These are phyloP conservation scores for Plebejus anna DNA, from an alignment of 2,888 invertebrate genomes.

Conservation along the genomic window DNA sequence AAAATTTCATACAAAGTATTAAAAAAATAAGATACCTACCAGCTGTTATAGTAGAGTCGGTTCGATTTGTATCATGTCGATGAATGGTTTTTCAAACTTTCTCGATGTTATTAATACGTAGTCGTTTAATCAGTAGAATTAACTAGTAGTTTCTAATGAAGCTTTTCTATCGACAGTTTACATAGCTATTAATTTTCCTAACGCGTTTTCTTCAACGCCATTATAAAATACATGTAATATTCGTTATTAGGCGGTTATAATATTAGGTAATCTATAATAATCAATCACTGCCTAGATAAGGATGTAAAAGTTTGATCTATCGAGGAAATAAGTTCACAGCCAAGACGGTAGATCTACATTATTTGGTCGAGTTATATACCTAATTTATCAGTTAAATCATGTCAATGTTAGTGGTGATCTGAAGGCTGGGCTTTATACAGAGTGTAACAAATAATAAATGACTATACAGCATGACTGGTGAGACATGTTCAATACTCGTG, in stretches of 20 bases:
- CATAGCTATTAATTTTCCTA: neutral
- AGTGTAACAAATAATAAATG: too few species aligned
- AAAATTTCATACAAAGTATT: too few species aligned
- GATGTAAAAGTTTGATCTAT: neutral
- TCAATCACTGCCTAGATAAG: constrained; percentile 21
- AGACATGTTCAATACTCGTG: too few species aligned
- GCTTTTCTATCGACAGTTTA: constrained; percentile 13
- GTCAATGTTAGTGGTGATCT: too few species aligned
- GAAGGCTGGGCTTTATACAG: too few species aligned
- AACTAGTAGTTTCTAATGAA: constrained; percentile 13
- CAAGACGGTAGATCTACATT: too few species aligned
- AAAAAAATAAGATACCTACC: too few species aligned
- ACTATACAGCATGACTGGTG: too few species aligned
- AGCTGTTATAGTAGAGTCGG: too few species aligned
- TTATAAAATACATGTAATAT: constrained; percentile 5
- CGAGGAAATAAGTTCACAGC: neutral
- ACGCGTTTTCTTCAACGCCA: neutral
- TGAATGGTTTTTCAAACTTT: neutral
- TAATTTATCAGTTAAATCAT: too few species aligned
- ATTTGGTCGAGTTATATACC: too few species aligned
- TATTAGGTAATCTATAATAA: neutral
- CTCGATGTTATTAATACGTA: neutral
- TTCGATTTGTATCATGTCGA: too few species aligned
- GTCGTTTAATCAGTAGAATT: constrained; percentile 1
- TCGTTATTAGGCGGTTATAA: neutral